Evolutionary conservation across 2,888 invertebrate genomes (phyloP), one percentile per base, ranked within the genome.

Genomic region (Agrilus biguttatus): DNA sequence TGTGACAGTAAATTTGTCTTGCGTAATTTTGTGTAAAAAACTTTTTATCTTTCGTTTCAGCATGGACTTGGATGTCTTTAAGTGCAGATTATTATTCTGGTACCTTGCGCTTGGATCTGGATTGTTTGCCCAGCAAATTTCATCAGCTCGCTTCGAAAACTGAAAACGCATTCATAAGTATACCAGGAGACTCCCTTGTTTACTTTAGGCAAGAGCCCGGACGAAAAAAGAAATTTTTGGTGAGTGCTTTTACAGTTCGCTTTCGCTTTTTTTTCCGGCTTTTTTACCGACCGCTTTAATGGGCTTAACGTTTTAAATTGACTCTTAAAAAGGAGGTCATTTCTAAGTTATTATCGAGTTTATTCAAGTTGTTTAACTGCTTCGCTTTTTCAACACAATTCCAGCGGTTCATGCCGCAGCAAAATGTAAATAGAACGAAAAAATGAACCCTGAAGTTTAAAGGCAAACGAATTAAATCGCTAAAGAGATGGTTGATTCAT

Each of bases 191-290:
- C 45, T 58, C 67, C n/a, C 57, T 68, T 44, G 66, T 66, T 47
- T 68, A 68, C 51, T 67, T 68, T 53, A 55, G 66, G 46, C 67
- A 68, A 45, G 68, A 68, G 46, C 68, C 68, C 14, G 68, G 68
- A 39, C 53, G 67, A 43, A 68, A 68, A 53, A 68, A 67, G 53
- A 67, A 66, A 53, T 68, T 67, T 54, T 52, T 67, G 60, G 68
- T 68, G 55, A 59, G 56, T 52, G 36, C n/a, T 36, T 14, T 37
- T 44, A 36, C 36, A 42, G 38, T 45, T 45, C 39, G 28, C 43
- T 33, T 46, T 44, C 37, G 39, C 34, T 39, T 28, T 41, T 39
- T 28, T 41, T 39, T 41, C 13, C 40, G 36, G 7, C 17, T 28
- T 43, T 28, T 38, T 38, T 28, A 14, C 32, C 38, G 23, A 38